These are phyloP conservation scores for Squalus acanthias DNA, from an alignment of 2,797 vertebrate genomes.

Conservation along the genomic window DNA sequence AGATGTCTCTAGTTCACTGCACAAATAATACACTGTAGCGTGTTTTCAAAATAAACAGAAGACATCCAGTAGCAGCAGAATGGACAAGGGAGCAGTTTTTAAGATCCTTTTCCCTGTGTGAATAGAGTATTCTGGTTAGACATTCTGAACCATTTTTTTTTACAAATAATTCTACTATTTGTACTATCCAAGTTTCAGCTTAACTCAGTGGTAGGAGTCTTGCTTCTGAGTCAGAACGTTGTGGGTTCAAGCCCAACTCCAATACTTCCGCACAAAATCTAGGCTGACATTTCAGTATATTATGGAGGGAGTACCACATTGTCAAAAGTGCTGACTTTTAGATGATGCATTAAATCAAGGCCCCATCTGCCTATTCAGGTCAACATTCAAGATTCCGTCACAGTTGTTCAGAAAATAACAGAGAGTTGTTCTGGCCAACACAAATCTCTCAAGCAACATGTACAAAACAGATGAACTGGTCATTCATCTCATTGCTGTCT, in stretches of 20 bases:
- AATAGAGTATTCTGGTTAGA: neutral
- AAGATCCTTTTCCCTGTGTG: neutral
- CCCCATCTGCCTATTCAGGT: neutral
- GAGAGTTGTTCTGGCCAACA: neutral
- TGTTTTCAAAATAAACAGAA: neutral
- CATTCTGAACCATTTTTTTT: neutral
- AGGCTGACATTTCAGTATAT: neutral
- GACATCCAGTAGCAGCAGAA: neutral
- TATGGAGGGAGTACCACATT: neutral
- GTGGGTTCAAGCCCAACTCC: neutral
- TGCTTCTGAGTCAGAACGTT: neutral
- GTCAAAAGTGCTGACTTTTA: neutral
- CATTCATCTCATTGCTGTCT: neutral
- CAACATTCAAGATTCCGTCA: neutral
- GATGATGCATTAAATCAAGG: neutral
- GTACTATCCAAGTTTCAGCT: neutral
- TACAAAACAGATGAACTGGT: neutral
- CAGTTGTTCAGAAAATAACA: slow-evolving; percentile 1
- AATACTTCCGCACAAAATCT: neutral
- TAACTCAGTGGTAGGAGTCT: neutral
- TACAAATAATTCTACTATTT: neutral
- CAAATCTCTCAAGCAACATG: neutral
- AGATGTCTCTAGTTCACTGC: neutral
- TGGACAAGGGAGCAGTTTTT: neutral
- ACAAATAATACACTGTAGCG: neutral